These are phyloP conservation scores for Phaenicophaeus curvirostris DNA, from an alignment of 2,797 vertebrate genomes.

Conservation along the genomic window DNA sequence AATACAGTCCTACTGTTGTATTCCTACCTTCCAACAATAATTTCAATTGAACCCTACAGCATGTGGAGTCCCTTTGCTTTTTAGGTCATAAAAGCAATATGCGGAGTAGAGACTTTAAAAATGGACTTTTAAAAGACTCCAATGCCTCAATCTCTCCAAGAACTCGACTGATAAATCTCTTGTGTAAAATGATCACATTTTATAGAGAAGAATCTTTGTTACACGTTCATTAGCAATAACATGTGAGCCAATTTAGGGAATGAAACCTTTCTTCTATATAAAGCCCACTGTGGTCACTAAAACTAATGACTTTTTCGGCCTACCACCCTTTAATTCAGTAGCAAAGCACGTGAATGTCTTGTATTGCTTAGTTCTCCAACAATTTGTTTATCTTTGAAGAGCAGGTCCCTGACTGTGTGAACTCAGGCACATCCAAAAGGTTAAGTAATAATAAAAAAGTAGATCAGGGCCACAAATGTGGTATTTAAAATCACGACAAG, in stretches of 20 bases:
- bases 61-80: slow-evolving; percentile 72
- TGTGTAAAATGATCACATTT: slow-evolving; percentile 70
- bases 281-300: slow-evolving; percentile 69
- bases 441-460: slow-evolving; percentile 63
- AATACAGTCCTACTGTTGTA: slow-evolving; percentile 73
- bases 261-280: slow-evolving; percentile 69
- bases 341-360: slow-evolving; percentile 44
- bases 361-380: slow-evolving; percentile 54
- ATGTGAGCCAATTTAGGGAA: slow-evolving; percentile 68
- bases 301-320: slow-evolving; percentile 67
- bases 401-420: slow-evolving; percentile 49
- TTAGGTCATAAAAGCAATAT: slow-evolving; percentile 74
- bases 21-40: slow-evolving; percentile 70
- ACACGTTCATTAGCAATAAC: slow-evolving; percentile 70
- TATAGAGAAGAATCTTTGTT: slow-evolving; percentile 71
- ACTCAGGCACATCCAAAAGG: slow-evolving; percentile 53
- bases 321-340: slow-evolving; percentile 60
- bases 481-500: slow-evolving; percentile 61
- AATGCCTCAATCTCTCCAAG: slow-evolving; percentile 66
- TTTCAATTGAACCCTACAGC: slow-evolving; percentile 66
- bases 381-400: slow-evolving; percentile 72
- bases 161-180: slow-evolving; percentile 67
- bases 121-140: slow-evolving; percentile 70
- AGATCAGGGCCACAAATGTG: slow-evolving; percentile 33
- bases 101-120: slow-evolving; percentile 56